Evolutionary conservation across 2,797 vertebrate species (phyloP), one percentile per base, ranked within the genome.

Genomic region (Dromococcyx pavoninus): DNA sequence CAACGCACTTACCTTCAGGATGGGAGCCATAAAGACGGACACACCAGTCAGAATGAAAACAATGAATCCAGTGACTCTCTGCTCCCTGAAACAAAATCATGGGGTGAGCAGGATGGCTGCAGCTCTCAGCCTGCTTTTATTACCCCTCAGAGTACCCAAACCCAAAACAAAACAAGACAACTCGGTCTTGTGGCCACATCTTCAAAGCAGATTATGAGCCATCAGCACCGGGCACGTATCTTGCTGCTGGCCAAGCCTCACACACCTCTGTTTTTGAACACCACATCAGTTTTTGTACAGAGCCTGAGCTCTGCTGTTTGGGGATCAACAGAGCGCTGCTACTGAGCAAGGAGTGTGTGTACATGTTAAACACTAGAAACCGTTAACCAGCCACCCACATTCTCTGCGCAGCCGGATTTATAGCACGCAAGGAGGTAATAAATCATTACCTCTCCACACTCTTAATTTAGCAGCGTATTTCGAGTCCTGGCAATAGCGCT

Each of bases 21-120:
- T 99, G n/a, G 99, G 99, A 97, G 99, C 98, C 99, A 99, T 99
- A 50, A 99, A 99, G 64, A 99, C 99, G 35, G 99, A 99, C 30
- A 99, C 97, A 30, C 99, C 99, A 0, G 99, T 99, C 93, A 99
- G 98, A 94, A 99, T 96, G 97, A 99, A 99, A 57, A 99, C 99
- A 4, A 92, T 97, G 60, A 99, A 95, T 56, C 99, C 99, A 2
- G 99, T 99, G 83, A 99, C 98, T 93, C 99, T 98, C 97, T 99
- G 99, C 97, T 99, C 99, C 97, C 99, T 99, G 97, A 74, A 98
- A 97, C 24, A 71, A 91, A 91, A 97, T 14, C 84, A 95, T 84
- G 33, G 60, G 72, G 84, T 97, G 91, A 97, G 54, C 48, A 69
- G 16, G 60, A 35, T 6, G 58, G 14, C 66, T 95, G 69, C 70